These are phyloP conservation scores for Hiodon tergisus DNA, from an alignment of 2,113 vertebrate genomes.

Conservation along the genomic window DNA sequence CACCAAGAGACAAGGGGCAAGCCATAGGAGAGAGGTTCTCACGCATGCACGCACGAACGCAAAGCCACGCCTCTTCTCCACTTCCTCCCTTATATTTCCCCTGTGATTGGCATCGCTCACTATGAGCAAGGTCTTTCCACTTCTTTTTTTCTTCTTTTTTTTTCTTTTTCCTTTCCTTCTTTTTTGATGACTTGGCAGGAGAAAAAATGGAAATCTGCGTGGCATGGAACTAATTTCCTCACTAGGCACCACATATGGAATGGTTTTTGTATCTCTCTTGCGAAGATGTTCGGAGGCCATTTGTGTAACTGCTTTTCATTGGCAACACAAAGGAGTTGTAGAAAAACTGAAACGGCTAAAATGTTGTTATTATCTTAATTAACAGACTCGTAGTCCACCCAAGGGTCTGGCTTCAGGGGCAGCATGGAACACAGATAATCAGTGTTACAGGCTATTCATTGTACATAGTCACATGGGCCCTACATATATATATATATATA, in stretches of 20 bases:
- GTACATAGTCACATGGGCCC: no score
- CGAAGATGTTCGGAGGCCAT: neutral
- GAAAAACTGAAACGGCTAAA: neutral
- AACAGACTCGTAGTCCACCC: neutral
- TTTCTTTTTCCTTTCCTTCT: constrained; percentile 29
- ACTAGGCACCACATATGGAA: constrained; percentile 49
- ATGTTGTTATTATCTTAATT: constrained; percentile 10
- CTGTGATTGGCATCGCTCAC: constrained; percentile 53
- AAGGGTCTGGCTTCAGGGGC: no score
- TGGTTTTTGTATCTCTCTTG: constrained; percentile 27
- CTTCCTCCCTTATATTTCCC: constrained; percentile 28
- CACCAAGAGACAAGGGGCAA: neutral
- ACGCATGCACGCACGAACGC: neutral
- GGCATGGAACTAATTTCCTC: constrained; percentile 51
- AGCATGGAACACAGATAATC: neutral
- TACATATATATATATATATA: no score
- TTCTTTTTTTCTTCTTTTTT: constrained; percentile 27
- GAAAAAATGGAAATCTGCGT: constrained; percentile 37
- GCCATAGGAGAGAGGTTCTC: neutral
- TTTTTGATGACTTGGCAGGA: constrained; percentile 45
- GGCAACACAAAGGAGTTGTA: neutral
- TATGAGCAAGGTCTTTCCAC: constrained; percentile 49
- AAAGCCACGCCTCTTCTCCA: neutral
- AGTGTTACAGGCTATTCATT: neutral
- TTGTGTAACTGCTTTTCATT: neutral